phyloP scores from a whole-genome alignment of 2,113 vertebrate genomes.

The Hiodon tergisus region DNA sequence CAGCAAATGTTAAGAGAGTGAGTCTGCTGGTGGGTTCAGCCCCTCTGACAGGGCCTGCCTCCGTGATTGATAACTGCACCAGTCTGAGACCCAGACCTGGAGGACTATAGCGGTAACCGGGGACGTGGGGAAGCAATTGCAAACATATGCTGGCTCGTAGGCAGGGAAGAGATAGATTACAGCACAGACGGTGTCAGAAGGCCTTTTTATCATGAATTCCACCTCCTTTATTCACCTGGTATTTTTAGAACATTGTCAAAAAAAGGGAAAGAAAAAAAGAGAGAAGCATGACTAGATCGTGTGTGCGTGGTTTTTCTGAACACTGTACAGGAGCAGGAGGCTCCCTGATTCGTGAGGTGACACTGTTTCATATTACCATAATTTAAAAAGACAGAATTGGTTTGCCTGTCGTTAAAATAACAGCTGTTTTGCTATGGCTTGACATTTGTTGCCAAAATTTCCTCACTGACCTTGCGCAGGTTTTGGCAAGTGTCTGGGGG shows the following conservation, averaged over 20 bases:
- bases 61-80: conserved; percentile 97
- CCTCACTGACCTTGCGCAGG: conserved; percentile 85
- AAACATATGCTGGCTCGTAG: conserved; percentile 99
- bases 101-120: conserved; percentile 86
- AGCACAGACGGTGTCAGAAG: conserved; percentile 79
- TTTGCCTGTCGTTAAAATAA: conserved; percentile 94
- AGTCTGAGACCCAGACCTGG: conserved; percentile 94
- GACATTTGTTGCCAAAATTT: conserved; percentile 87
- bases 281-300: conserved; percentile 77
- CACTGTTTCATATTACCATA: conserved; percentile 95
- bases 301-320: conserved; percentile 68
- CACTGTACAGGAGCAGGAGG: conserved; percentile 37
- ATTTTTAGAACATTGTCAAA: conserved; percentile 92
- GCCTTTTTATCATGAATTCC: conserved; percentile 84
- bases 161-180: conserved; percentile 91
- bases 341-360: conserved; percentile 85
- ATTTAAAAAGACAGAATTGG: conserved; percentile 96
- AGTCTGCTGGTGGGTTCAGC: conserved; percentile 81
- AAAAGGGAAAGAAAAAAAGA: conserved; percentile 46
- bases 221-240: conserved; percentile 80
- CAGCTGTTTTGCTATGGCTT: conserved; percentile 93
- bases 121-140: conserved; percentile 91
- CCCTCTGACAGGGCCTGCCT: conserved; percentile 88
- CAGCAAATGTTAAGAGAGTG: conserved; percentile 96
- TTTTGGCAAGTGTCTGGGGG: conserved; percentile 78